phyloP scores from a whole-genome alignment of 2,113 vertebrate species.

The Girardinichthys multiradiatus region DNA sequence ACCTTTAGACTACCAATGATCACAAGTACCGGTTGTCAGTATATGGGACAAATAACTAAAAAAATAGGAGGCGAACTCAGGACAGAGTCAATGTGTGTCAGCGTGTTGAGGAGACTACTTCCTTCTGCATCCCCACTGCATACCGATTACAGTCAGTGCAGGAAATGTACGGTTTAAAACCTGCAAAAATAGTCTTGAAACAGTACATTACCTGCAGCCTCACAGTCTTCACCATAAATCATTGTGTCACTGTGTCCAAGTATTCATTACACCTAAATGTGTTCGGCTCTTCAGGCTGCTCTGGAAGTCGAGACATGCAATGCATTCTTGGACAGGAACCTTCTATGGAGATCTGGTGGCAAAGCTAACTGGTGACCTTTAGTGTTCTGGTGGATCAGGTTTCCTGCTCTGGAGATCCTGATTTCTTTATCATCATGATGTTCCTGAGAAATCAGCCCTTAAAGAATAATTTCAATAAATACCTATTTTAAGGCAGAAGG shows the following conservation, averaged over 20 bases:
- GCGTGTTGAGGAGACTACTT: too few relatives aligned
- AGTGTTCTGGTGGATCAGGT: constrained; percentile 2
- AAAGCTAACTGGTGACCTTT: constrained; percentile 21
- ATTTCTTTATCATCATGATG: neutral
- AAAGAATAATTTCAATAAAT: neutral
- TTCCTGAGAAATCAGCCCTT: neutral
- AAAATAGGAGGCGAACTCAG: too few relatives aligned
- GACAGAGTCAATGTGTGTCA: too few relatives aligned
- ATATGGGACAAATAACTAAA: too few relatives aligned
- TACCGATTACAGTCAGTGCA: neutral
- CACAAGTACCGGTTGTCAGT: too few relatives aligned
- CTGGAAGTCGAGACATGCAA: neutral
- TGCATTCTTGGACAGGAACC: neutral
- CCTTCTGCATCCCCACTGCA: too few relatives aligned
- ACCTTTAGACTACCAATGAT: too few relatives aligned
- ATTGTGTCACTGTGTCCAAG: constrained; percentile 7
- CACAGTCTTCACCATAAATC: neutral
- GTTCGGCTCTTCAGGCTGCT: neutral
- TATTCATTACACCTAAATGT: constrained; percentile 26
- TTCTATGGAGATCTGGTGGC: constrained; percentile 17
- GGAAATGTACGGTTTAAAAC: neutral
- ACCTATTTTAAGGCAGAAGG: neutral
- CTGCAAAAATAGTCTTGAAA: neutral
- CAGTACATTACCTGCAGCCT: neutral
- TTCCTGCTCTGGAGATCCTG: neutral